Conservation (phyloP, 2,113 vertebrate species). For the Neodon shergylaensis region DNA sequence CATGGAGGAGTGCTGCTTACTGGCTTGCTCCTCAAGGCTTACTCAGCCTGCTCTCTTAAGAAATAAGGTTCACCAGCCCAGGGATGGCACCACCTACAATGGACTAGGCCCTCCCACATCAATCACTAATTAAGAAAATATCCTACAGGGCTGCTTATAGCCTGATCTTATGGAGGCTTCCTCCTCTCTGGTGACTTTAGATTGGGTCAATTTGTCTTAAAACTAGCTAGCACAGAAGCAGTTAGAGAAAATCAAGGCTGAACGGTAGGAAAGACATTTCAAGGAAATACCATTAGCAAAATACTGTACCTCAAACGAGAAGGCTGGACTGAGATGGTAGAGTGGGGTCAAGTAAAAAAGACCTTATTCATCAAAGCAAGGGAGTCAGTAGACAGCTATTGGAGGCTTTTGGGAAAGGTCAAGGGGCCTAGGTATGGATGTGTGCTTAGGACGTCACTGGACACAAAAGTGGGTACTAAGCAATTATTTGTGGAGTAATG, state of each 20-base stretch:
- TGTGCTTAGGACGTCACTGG: background rate
- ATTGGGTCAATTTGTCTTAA: background rate
- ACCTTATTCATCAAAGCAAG: background rate
- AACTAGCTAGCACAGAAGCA: background rate
- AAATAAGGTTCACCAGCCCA: background rate
- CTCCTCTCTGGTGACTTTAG: background rate
- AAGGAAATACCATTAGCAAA: background rate
- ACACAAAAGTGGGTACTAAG: background rate
- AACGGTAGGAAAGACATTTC: constrained; percentile 8
- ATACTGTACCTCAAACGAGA: background rate
- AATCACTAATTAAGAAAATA: background rate
- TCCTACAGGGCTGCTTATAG: background rate
- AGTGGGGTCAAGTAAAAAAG: background rate
- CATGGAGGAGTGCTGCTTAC: background rate
- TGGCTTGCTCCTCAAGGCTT: background rate
- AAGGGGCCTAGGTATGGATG: background rate
- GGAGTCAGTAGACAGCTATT: background rate
- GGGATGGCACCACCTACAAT: background rate
- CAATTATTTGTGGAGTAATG: background rate
- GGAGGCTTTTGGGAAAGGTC: background rate
- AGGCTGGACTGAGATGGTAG: background rate
- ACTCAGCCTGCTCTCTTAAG: background rate
- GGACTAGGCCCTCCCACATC: background rate
- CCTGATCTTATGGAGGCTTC: background rate
- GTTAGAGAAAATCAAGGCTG: constrained; percentile 19